phyloP scores from a whole-genome alignment of 2,888 invertebrate species.

The Dasypolia templi region DNA sequence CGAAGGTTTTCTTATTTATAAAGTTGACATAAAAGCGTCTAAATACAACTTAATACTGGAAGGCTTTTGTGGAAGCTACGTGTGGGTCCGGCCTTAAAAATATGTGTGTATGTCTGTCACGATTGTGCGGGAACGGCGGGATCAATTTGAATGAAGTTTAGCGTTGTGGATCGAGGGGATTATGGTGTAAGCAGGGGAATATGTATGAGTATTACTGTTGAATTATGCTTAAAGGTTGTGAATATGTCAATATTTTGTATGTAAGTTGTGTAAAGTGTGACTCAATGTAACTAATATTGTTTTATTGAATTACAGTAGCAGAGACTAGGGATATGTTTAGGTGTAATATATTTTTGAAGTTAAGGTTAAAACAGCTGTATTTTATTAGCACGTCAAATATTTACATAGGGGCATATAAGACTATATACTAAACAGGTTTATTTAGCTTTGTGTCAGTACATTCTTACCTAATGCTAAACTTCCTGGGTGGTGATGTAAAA shows the following conservation, averaged over 20 bases:
- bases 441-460: no score
- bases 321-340: not conserved
- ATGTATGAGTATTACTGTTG: slow-evolving; percentile 37
- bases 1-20: slow-evolving; percentile 70
- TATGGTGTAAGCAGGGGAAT: slow-evolving; percentile 30
- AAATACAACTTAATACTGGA: slow-evolving; percentile 68
- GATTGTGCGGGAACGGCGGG: slow-evolving; percentile 50
- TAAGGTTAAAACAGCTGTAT: not conserved
- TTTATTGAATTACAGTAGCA: slow-evolving; percentile 21
- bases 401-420: no score
- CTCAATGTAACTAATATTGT: not conserved
- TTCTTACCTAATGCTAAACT: no score
- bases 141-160: slow-evolving; percentile 50
- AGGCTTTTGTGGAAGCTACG: slow-evolving; percentile 59
- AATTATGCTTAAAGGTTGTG: slow-evolving; percentile 34
- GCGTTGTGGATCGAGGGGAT: slow-evolving; percentile 32
- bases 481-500: no score
- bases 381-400: not conserved
- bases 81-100: slow-evolving; percentile 60
- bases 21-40: slow-evolving; percentile 67
- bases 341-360: not conserved
- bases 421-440: no score
- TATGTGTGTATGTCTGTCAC: slow-evolving; percentile 29
- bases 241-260: slow-evolving; percentile 29
- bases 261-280: not conserved